Evolutionary conservation across 1,140 invertebrate species (phyloP).

Genomic region (Nasonia vitripennis): DNA sequence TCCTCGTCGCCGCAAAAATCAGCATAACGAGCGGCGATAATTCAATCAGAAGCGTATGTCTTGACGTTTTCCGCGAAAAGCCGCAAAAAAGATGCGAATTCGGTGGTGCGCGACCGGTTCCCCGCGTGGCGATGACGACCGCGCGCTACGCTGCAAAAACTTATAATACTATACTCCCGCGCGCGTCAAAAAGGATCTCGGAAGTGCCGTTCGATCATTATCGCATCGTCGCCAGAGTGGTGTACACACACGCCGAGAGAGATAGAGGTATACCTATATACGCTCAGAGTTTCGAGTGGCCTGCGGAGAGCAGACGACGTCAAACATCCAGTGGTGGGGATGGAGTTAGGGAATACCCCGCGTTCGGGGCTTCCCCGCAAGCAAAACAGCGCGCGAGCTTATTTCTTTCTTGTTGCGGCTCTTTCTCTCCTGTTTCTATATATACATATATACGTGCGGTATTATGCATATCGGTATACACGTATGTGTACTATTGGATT

Average conservation of each 20-base stretch:
- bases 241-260: no score
- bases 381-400: background rate
- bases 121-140: background rate
- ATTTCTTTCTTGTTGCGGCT: background rate
- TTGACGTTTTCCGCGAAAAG: background rate
- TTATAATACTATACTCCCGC: no score
- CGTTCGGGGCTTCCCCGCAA: background rate
- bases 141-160: no score
- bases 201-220: background rate
- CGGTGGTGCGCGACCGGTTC: background rate
- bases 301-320: background rate
- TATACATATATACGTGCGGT: no score
- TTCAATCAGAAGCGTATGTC: background rate
- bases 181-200: background rate
- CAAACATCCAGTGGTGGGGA: background rate
- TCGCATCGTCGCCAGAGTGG: background rate
- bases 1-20: background rate
- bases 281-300: background rate
- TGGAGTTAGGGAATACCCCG: slow-evolving; percentile 2
- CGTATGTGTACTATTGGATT: no score
- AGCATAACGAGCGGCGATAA: background rate
- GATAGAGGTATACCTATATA: no score
- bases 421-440: background rate
- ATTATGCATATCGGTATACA: no score
- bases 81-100: background rate